These are phyloP conservation scores for Heliconius himera DNA, from an alignment of 1,140 invertebrate species.

Conservation along the genomic window DNA sequence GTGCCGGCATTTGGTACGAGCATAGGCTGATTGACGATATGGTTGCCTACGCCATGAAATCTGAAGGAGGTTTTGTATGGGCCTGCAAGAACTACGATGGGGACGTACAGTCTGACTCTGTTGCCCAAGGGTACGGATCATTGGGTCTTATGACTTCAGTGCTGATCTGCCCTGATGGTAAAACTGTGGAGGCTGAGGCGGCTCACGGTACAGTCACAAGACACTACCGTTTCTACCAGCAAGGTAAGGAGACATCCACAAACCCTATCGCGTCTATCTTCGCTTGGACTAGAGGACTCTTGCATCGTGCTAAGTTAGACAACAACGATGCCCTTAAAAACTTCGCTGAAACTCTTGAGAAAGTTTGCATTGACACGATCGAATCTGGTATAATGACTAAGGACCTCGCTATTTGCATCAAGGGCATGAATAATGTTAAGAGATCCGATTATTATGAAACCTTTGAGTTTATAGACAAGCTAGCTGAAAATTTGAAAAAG, in stretches of 20 bases:
- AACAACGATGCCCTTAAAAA: constrained; percentile 88
- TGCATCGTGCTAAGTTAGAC: constrained; percentile 96
- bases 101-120: constrained; percentile 98
- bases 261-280: constrained; percentile 99
- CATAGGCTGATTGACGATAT: constrained; percentile 99
- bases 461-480: constrained; percentile 98
- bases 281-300: constrained; percentile 96
- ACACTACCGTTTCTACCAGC: constrained; percentile 96
- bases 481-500: constrained; percentile 95
- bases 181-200: constrained; percentile 98
- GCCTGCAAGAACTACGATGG: constrained; percentile 99
- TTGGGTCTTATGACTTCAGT: constrained; percentile 98
- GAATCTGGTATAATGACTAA: constrained; percentile 98
- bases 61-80: constrained; percentile 99
- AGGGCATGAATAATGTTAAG: constrained; percentile 92
- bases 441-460: constrained; percentile 97
- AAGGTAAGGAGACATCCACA: constrained; percentile 98
- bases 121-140: constrained; percentile 97
- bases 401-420: constrained; percentile 98
- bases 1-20: constrained; percentile 96
- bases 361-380: constrained; percentile 96
- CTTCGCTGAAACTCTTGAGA: constrained; percentile 93
- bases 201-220: constrained; percentile 98
- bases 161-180: constrained; percentile 96
- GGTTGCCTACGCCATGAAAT: constrained; percentile 99